Conservation (phyloP, 2,888 invertebrate species). For the Byasa hedistus region DNA sequence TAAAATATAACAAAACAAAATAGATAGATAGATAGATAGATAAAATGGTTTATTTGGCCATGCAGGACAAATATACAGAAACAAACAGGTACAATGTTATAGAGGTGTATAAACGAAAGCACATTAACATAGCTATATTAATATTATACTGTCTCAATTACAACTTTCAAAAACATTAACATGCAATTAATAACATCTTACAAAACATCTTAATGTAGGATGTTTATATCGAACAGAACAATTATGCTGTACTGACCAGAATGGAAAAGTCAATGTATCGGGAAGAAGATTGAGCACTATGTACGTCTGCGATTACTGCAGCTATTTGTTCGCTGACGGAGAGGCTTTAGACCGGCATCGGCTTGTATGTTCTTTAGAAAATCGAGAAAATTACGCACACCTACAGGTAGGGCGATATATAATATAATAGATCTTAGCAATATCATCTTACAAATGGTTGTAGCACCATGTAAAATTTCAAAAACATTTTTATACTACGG, state of each 20-base stretch:
- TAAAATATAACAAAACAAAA: not conserved
- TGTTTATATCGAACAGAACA: constrained; percentile 48
- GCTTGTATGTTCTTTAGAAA: constrained; percentile 43
- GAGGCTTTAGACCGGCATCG: constrained; percentile 64
- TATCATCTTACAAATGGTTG: too few relatives aligned
- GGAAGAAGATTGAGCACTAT: constrained; percentile 59
- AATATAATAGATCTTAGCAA: not conserved
- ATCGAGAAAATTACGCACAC: constrained; percentile 12
- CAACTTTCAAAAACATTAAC: not conserved
- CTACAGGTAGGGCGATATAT: constrained; percentile 23
- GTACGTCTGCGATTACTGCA: constrained; percentile 71
- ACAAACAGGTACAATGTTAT: too few relatives aligned
- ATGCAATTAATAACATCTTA: too few relatives aligned
- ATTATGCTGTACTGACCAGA: constrained; percentile 58
- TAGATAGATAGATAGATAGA: too few relatives aligned
- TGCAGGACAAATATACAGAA: too few relatives aligned
- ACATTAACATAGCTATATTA: too few relatives aligned
- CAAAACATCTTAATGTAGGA: too few relatives aligned
- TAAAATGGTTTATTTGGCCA: too few relatives aligned
- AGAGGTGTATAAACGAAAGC: too few relatives aligned
- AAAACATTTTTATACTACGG: not conserved
- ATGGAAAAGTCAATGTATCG: constrained; percentile 52
- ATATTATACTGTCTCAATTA: not conserved
- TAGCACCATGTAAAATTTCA: not conserved
- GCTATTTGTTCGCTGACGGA: constrained; percentile 63